phyloP scores from a whole-genome alignment of 2,113 vertebrate species.

The Clarias macrocephalus region DNA sequence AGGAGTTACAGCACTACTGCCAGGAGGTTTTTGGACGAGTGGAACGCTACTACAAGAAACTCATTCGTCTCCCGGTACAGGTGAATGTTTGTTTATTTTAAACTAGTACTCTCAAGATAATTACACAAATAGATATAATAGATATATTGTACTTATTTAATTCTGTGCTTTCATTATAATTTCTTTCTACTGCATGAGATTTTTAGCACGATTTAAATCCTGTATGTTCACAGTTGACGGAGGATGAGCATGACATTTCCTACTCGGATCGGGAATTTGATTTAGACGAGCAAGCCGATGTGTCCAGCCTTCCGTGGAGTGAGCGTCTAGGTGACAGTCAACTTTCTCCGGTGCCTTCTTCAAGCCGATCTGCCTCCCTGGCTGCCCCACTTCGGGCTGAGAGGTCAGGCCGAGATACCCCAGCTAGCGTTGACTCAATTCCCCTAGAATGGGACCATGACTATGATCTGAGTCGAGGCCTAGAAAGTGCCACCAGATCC shows the following conservation, averaged over 20 bases:
- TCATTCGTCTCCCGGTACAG: constrained; percentile 87
- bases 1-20: constrained; percentile 90
- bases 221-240: constrained; percentile 77
- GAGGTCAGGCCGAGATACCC: constrained; percentile 89
- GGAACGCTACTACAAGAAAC: constrained; percentile 92
- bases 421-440: constrained; percentile 95
- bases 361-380: constrained; percentile 86
- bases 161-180: not conserved
- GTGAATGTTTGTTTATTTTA: not conserved
- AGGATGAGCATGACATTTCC: constrained; percentile 85
- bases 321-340: constrained; percentile 81
- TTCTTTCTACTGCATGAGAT: not conserved
- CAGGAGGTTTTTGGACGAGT: constrained; percentile 95
- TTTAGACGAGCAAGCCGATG: constrained; percentile 83
- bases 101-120: not conserved
- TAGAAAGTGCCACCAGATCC: constrained; percentile 81
- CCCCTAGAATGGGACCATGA: constrained; percentile 99
- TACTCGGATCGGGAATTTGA: constrained; percentile 90
- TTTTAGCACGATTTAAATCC: not conserved
- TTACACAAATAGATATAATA: not conserved
- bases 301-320: constrained; percentile 85
- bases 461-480: constrained; percentile 92
- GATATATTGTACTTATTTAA: not conserved
- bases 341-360: constrained; percentile 86
- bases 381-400: constrained; percentile 84